Base-by-base conservation (phyloP, 1,140 invertebrate species). In the Plodia interpunctella region DNA sequence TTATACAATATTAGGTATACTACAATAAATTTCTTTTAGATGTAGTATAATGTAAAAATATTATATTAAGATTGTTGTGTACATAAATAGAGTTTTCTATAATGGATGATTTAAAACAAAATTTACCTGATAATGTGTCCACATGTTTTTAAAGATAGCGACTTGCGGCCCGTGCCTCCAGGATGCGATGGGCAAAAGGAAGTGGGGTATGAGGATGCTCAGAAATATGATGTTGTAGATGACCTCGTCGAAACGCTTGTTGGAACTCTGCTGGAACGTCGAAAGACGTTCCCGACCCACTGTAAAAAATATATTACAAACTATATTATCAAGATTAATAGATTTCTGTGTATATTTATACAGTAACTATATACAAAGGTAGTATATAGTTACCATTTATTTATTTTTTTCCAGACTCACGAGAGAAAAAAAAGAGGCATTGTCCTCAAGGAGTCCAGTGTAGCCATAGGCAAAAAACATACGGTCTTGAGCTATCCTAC, bases 141-240 rank as follows among this genome's bases (percentile, higher is more conserved):
- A 94, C 93, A 94, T 94, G 68, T 94, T 93, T 83, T 94, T 94
- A 68, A 94, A 94, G 58, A 92, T 94, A 8, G 93, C 93, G 5
- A 94, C 93, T 78, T 94, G 91, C 0, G 82, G 76, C 0, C 93
- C 93, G 70, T 93, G 92, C 0, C 92, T 88, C 93, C 93, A 94
- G 5, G 93, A 93, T 1, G 92, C 92, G n/a, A 94, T 87, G 0
- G 93, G 93, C 11, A 94, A 70, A 32, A 94, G 70, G 64, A 94
- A 94, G 74, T 94, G 93, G 5, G 93, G 93, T 10, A 93, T 92
- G n/a, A 94, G 84, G 64, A 94, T 91, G 66, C 93, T 93, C 52
- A 94, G 81, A 70, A 94, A 94, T 66, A 94, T 94, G 20, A 94
- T 91, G 59, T 93, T 92, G 74, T 94, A 94, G 66, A 94, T 93